Evolutionary conservation across 2,888 invertebrate species (phyloP).

Genomic region (Incurvaria masculella): DNA sequence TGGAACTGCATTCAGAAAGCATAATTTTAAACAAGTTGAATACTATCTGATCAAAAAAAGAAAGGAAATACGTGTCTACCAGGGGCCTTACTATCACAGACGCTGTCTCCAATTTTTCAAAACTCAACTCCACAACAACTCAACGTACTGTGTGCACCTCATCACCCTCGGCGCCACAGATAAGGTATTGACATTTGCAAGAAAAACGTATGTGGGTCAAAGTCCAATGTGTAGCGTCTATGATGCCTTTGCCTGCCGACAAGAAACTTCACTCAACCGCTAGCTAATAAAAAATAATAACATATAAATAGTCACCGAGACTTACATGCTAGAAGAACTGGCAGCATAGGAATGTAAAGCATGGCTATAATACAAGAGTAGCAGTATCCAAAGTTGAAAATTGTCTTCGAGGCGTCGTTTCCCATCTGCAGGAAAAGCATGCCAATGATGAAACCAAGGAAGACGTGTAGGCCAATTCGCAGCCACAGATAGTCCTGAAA

Average conservation of each 20-base stretch:
- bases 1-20: conserved; percentile 70
- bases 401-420: conserved; percentile 74
- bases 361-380: conserved; percentile 76
- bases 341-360: conserved; percentile 81
- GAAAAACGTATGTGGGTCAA: too few relatives aligned
- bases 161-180: too few relatives aligned
- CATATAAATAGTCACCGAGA: too few relatives aligned
- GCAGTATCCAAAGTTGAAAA: conserved; percentile 83
- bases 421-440: conserved; percentile 70
- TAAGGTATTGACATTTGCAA: too few relatives aligned
- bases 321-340: conserved; percentile 77
- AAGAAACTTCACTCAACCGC: too few relatives aligned
- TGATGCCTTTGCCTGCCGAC: too few relatives aligned
- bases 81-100: too few relatives aligned
- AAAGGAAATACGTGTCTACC: neutral
- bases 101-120: too few relatives aligned
- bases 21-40: conserved; percentile 6
- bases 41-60: conserved; percentile 3
- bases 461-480: conserved; percentile 64
- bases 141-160: too few relatives aligned
- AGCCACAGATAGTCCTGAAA: conserved; percentile 67
- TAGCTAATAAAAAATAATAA: too few relatives aligned
- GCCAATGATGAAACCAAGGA: conserved; percentile 67
- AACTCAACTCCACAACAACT: too few relatives aligned
- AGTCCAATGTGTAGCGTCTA: too few relatives aligned